These are phyloP conservation scores for Lutjanus erythropterus DNA, from an alignment of 2,113 vertebrate species.

Conservation along the genomic window DNA sequence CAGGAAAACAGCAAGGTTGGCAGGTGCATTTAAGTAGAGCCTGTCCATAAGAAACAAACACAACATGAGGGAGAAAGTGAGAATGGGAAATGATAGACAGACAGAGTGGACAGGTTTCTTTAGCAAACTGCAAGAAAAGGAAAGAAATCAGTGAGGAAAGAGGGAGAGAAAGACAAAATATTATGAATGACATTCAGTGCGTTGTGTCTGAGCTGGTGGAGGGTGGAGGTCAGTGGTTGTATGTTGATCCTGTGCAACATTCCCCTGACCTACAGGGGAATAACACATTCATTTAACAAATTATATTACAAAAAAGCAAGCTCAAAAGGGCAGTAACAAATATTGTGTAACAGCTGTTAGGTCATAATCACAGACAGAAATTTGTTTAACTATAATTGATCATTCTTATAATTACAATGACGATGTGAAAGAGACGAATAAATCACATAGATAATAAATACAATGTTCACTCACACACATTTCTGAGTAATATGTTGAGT, in stretches of 20 bases:
- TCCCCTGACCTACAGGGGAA: background rate
- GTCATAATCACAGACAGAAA: too few species aligned
- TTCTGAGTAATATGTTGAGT: too few species aligned
- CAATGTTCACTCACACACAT: too few species aligned
- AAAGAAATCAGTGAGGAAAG: background rate
- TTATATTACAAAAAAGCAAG: background rate
- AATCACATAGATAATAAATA: too few species aligned
- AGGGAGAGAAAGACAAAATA: background rate
- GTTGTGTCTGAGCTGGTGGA: background rate
- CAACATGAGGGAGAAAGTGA: background rate
- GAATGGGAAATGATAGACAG: background rate
- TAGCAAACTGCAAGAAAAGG: background rate
- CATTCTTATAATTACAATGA: too few species aligned
- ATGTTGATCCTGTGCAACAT: background rate
- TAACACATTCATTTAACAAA: background rate
- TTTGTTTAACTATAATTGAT: too few species aligned
- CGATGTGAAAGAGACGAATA: too few species aligned
- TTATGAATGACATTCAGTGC: background rate
- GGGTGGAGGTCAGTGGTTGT: background rate
- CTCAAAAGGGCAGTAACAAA: background rate
- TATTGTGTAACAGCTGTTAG: background rate
- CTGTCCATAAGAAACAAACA: background rate
- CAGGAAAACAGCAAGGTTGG: background rate
- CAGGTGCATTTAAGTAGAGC: background rate
- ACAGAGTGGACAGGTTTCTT: background rate